phyloP scores from a whole-genome alignment of 2,888 invertebrate species.

The Clepsis dumicolana region DNA sequence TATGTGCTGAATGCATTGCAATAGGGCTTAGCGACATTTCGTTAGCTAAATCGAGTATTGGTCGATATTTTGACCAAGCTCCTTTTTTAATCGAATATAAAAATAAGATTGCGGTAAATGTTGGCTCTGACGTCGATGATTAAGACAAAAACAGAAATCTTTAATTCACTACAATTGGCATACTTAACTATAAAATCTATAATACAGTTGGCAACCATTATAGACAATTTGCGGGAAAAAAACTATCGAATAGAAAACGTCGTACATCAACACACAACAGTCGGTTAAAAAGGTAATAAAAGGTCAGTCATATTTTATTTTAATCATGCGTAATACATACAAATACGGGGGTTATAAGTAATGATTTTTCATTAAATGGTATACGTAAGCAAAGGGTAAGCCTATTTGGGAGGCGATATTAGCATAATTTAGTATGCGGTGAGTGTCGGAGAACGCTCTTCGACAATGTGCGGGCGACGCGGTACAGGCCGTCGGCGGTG shows the following conservation, averaged over 20 bases:
- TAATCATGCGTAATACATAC: background rate
- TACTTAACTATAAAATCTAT: too few species aligned
- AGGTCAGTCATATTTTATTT: constrained; percentile 11
- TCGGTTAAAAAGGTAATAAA: too few species aligned
- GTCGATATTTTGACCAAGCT: background rate
- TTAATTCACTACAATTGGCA: too few species aligned
- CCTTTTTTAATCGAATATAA: background rate
- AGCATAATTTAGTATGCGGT: constrained; percentile 30
- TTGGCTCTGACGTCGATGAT: too few species aligned
- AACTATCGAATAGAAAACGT: too few species aligned
- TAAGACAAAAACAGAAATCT: too few species aligned
- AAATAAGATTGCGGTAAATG: too few species aligned
- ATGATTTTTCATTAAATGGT: constrained; percentile 8
- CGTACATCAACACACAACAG: too few species aligned
- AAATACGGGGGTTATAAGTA: background rate
- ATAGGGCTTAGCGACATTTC: background rate
- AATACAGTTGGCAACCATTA: too few species aligned
- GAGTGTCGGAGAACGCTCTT: constrained; percentile 18
- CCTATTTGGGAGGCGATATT: constrained; percentile 15
- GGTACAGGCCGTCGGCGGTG: constrained; percentile 10
- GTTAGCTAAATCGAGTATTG: background rate
- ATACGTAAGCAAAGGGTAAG: constrained; percentile 9
- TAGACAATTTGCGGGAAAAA: too few species aligned
- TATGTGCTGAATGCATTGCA: constrained; percentile 1
- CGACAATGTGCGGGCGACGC: constrained; percentile 25